Evolutionary conservation across 2,888 invertebrate species (phyloP).

Genomic region (Callimorpha dominula): DNA sequence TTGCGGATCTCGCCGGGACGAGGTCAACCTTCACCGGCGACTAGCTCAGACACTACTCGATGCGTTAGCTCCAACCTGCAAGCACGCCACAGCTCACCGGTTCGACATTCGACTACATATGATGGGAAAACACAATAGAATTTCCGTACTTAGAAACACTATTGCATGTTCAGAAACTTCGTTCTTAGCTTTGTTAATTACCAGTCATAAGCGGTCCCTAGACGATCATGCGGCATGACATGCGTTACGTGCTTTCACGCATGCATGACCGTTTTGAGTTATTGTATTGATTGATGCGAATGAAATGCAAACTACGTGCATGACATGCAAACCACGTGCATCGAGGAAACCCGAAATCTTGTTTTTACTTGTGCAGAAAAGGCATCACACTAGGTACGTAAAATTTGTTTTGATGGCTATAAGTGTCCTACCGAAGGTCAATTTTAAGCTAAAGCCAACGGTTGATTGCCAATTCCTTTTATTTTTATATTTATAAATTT

Average conservation of each 20-base stretch:
- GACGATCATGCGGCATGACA: too few relatives aligned
- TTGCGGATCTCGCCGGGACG: neutral
- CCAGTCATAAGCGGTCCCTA: neutral
- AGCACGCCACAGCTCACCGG: neutral
- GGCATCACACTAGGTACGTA: constrained; percentile 94
- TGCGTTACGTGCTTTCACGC: too few relatives aligned
- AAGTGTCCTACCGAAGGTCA: neutral
- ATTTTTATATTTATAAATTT: too few relatives aligned
- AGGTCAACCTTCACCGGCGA: neutral
- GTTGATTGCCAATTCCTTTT: too few relatives aligned
- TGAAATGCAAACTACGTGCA: too few relatives aligned
- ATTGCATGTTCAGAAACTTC: neutral
- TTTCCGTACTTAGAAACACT: neutral
- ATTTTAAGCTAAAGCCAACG: too few relatives aligned
- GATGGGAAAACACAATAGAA: neutral
- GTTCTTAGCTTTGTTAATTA: neutral
- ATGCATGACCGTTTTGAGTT: too few relatives aligned
- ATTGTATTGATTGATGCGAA: too few relatives aligned
- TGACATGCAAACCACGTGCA: constrained; percentile 69
- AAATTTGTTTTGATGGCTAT: neutral
- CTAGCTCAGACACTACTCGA: neutral
- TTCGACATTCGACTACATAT: neutral
- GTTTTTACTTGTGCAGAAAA: constrained; percentile 97
- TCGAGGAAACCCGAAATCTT: constrained; percentile 92
- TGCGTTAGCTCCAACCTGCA: neutral